Base-by-base conservation (phyloP, 2,797 vertebrate species). In the Pelobates cultripes region DNA sequence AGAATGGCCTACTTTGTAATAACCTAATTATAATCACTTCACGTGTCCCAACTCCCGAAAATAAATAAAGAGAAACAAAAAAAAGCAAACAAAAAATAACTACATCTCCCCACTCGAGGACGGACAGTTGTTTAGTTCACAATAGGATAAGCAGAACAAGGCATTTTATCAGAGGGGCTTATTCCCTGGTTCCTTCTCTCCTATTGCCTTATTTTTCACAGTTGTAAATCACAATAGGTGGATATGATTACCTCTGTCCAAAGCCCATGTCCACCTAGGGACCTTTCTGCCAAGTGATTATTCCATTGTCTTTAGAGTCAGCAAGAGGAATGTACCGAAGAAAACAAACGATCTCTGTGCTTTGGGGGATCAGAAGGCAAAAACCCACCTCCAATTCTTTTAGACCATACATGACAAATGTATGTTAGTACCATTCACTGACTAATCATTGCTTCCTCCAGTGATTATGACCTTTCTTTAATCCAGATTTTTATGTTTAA, bases 191-290 rank as follows among this genome's bases (percentile, higher is more conserved):
- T 47, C 51, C 43, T 3, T 13, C 13, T 74, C 70, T 57, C 70
- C 17, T 7, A 51, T 57, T 60, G 53, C 63, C 12, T 51, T 61
- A 17, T 70, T 53, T 74, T 70, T 47, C 14, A 9, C 17, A 40
- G 76, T 83, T 73, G 75, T 83, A 83, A 83, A 83, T 83, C 81
- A 83, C 63, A 40, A 68, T 43, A 69, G 63, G 67, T 63, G 73
- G 75, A 43, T 57, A 75, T 75, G 43, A 75, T 55, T 45, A 61
- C 51, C 43, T 81, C 28, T 81, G 66, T 70, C 66, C 67, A n/a
- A 0, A 17, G 51, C 64, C 42, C 15, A 43, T 67, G 70, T 53
- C 70, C 43, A 47, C 47, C 14, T 40, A 28, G 43, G 57, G 61
- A 47, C 68, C 43, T 3, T 47, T 7, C 64, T 17, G 47, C 14